These are phyloP conservation scores for Hystrix brachyura DNA, from an alignment of 2,113 vertebrate species.

Conservation along the genomic window DNA sequence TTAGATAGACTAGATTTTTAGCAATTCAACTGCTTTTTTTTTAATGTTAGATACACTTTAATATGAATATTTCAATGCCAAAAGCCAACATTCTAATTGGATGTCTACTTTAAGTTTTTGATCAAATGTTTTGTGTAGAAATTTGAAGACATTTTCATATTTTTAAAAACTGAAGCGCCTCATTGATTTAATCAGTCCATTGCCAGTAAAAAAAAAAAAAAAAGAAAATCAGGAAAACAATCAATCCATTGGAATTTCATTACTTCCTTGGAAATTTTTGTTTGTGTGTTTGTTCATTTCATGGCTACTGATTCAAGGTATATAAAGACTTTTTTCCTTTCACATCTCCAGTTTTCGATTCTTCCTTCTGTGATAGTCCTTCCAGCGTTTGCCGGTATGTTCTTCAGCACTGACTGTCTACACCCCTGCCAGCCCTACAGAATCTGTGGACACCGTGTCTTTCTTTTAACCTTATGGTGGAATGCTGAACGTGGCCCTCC, in stretches of 20 bases:
- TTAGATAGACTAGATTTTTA: neutral
- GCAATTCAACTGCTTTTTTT: constrained; percentile 5
- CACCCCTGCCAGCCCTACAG: neutral
- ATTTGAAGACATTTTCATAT: neutral
- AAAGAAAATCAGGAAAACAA: constrained; percentile 56
- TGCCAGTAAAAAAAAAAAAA: constrained; percentile 51
- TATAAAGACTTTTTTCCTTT: constrained; percentile 23
- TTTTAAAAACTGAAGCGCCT: neutral
- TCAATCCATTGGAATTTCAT: neutral
- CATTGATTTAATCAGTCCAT: neutral
- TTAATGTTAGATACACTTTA: neutral
- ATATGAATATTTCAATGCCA: neutral
- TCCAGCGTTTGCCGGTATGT: neutral
- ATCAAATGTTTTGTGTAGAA: constrained; percentile 9
- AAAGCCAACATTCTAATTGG: neutral
- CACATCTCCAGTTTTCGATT: neutral
- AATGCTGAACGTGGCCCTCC: constrained; percentile 1
- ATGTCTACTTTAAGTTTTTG: neutral
- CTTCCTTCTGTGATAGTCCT: neutral
- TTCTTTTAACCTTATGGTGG: neutral
- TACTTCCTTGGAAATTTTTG: neutral
- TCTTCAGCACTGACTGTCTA: neutral
- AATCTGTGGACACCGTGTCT: neutral
- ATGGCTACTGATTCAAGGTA: neutral
- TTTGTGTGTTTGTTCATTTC: constrained; percentile 35